phyloP scores from a whole-genome alignment of 2,888 invertebrate genomes.

The Drosophila ochracea region DNA sequence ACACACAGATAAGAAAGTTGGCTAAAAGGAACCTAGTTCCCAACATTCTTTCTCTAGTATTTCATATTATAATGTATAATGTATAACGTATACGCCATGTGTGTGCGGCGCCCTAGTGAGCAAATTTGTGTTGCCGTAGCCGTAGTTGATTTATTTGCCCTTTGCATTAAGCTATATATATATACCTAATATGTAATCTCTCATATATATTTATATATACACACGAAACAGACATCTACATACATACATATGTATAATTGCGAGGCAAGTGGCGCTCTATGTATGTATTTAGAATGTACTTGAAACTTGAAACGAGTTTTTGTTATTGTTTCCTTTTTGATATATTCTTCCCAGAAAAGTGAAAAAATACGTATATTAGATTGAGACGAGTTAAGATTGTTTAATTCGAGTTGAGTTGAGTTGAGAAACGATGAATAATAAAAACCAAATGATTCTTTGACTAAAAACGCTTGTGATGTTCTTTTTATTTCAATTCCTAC shows the following conservation, averaged over 20 bases:
- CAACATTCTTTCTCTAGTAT: conserved; percentile 2
- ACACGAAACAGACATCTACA: conserved; percentile 26
- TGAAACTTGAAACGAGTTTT: conserved; percentile 31
- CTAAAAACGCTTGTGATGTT: conserved; percentile 85
- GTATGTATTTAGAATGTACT: conserved; percentile 48
- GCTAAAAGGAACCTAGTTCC: conserved; percentile 4
- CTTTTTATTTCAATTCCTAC: conserved; percentile 69
- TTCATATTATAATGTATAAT: conserved; percentile 28
- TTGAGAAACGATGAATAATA: conserved; percentile 74
- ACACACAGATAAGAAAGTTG: conserved; percentile 6
- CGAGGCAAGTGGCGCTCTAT: conserved; percentile 8
- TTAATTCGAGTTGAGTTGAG: conserved; percentile 42
- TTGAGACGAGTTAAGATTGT: conserved; percentile 37
- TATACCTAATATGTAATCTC: conserved; percentile 43
- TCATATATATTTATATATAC: conserved; percentile 33
- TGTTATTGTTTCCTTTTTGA: conserved; percentile 31
- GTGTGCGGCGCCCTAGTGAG: conserved; percentile 38
- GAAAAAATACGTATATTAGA: conserved; percentile 12
- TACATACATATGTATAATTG: conserved; percentile 25
- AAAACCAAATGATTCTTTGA: conserved; percentile 84
- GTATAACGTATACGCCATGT: conserved; percentile 62
- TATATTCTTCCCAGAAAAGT: conserved; percentile 52
- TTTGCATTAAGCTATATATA: conserved; percentile 54
- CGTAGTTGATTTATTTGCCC: conserved; percentile 41
- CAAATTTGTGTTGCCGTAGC: conserved; percentile 56